phyloP scores from a whole-genome alignment of 2,888 invertebrate species.

The Aromia moschata region DNA sequence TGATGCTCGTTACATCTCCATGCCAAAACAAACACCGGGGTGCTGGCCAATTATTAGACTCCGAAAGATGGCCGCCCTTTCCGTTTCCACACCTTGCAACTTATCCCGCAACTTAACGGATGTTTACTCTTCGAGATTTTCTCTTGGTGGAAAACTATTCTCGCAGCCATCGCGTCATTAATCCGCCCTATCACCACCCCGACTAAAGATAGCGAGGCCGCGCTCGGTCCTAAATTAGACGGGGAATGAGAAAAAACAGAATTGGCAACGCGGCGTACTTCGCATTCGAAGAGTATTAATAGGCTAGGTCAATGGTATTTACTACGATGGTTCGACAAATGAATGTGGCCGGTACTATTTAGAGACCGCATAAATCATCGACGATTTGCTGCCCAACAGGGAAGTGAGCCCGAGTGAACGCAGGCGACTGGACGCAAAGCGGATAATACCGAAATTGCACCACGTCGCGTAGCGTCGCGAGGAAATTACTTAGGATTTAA shows the following conservation, averaged over 20 bases:
- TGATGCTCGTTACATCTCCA: too few species aligned
- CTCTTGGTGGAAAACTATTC: background rate
- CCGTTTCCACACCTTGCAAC: too few species aligned
- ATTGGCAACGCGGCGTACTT: constrained; percentile 26
- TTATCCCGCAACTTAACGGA: background rate
- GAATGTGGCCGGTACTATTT: constrained; percentile 31
- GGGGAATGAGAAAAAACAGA: constrained; percentile 21
- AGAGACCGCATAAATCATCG: constrained; percentile 21
- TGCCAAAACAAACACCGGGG: too few species aligned
- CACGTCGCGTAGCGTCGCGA: background rate
- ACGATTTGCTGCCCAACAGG: constrained; percentile 9
- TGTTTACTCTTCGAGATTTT: background rate
- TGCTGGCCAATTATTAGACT: too few species aligned
- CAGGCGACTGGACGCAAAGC: background rate
- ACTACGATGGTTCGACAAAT: constrained; percentile 30
- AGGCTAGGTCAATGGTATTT: constrained; percentile 36
- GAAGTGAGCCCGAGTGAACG: background rate
- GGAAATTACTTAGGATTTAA: background rate
- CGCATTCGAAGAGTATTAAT: constrained; percentile 29
- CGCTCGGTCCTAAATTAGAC: constrained; percentile 19
- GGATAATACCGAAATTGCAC: constrained; percentile 1
- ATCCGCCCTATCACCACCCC: constrained; percentile 12
- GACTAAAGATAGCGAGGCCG: constrained; percentile 15
- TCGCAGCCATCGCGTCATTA: background rate
- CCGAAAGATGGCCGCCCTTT: too few species aligned